Evolutionary conservation across 2,888 invertebrate species (phyloP).

Genomic region (Listrodromus nycthemerus): DNA sequence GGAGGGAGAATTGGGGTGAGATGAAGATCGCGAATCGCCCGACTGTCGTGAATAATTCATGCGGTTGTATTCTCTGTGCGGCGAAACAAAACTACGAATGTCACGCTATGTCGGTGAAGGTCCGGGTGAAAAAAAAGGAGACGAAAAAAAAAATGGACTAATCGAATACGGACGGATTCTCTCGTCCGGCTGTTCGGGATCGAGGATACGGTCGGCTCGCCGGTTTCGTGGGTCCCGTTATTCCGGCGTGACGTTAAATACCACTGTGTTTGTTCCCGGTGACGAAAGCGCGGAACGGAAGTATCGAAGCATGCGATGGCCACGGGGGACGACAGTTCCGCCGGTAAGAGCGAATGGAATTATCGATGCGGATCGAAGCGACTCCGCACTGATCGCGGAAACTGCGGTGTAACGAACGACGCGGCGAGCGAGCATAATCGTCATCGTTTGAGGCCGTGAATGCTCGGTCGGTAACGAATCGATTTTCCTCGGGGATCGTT

Average conservation of each 20-base stretch:
- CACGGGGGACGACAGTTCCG: constrained; percentile 31
- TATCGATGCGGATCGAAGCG: constrained; percentile 15
- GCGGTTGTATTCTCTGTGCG: not conserved
- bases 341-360: constrained; percentile 6
- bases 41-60: constrained; percentile 42
- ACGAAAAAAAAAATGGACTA: constrained; percentile 24
- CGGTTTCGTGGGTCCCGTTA: constrained; percentile 67
- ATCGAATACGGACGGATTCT: not conserved
- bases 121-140: not conserved
- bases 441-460: not conserved
- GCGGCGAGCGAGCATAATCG: constrained; percentile 1
- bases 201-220: constrained; percentile 47
- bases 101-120: constrained; percentile 26
- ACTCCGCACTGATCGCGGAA: not conserved
- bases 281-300: constrained; percentile 39
- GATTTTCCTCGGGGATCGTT: no score
- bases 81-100: constrained; percentile 19
- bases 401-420: not conserved
- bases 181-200: constrained; percentile 38
- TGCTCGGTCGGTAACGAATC: not conserved
- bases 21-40: constrained; percentile 15
- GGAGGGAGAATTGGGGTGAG: no score
- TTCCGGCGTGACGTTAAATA: constrained; percentile 54
- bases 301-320: constrained; percentile 58
- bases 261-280: constrained; percentile 47